Evolutionary conservation across 2,113 vertebrate genomes (phyloP).

Genomic region (Triplophysa dalaica): DNA sequence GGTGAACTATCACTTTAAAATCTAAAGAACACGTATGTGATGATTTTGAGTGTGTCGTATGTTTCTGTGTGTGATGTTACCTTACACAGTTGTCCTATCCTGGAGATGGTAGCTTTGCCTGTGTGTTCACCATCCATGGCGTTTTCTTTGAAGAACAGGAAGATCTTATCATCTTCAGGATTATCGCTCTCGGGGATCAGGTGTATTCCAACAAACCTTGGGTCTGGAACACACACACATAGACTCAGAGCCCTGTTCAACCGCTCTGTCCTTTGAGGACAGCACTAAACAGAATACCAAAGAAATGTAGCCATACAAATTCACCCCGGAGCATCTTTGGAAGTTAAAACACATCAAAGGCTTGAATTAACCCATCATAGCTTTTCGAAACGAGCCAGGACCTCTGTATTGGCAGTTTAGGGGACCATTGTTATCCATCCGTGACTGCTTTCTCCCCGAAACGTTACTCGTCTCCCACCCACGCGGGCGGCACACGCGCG

Average conservation of each 20-base stretch:
- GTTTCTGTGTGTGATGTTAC: slow-evolving; percentile 69
- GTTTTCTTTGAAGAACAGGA: slow-evolving; percentile 97
- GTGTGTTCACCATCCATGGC: slow-evolving; percentile 95
- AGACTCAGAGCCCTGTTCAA: background rate
- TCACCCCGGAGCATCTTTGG: background rate
- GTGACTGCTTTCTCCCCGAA: slow-evolving; percentile 46
- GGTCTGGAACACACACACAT: slow-evolving; percentile 74
- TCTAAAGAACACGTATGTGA: too few species aligned
- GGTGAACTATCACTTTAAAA: too few species aligned
- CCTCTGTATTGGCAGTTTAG: slow-evolving; percentile 28
- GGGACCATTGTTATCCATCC: slow-evolving; percentile 45
- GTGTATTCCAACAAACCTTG: slow-evolving; percentile 86
- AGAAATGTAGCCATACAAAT: slow-evolving; percentile 60
- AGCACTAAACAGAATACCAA: slow-evolving; percentile 54
- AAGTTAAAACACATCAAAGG: slow-evolving; percentile 45
- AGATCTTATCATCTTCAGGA: slow-evolving; percentile 97
- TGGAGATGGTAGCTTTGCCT: slow-evolving; percentile 92
- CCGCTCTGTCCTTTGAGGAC: background rate
- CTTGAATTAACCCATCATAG: slow-evolving; percentile 15
- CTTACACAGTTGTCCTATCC: slow-evolving; percentile 99
- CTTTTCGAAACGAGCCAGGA: slow-evolving; percentile 46
- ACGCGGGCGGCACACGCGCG: slow-evolving; percentile 46
- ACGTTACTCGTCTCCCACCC: slow-evolving; percentile 31
- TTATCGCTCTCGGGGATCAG: slow-evolving; percentile 97
- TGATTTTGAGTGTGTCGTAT: background rate